Evolutionary conservation across 53 echinoderm and acorn worm genomes (phyloP), one percentile per base, ranked within the genome.

Genomic region (Astropecten irregularis): DNA sequence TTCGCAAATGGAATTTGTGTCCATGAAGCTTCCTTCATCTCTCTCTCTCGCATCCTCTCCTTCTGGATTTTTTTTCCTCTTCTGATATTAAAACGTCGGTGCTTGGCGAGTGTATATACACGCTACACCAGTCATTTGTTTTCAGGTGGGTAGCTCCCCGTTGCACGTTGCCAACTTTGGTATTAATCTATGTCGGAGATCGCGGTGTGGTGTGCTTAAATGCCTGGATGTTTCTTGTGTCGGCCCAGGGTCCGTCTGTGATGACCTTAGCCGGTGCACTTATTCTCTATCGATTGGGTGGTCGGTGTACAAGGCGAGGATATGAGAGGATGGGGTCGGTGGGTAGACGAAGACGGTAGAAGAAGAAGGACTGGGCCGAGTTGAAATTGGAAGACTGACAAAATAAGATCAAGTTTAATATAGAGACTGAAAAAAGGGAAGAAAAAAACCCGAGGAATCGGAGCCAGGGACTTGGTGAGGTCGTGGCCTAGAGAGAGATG

Each of bases 1-100:
- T 79, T 79, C 79, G 79, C 79, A 79, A 79, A 79, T 79, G 79
- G 79, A 79, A 76, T 79, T 79, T 79, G 79, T 79, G 60, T 79
- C 62, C 61, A 79, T 61, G 79, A 47, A 42, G 62, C 79, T 62
- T 60, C 47, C 31, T 69, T 22, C 6, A 42, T 42, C 42, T 8
- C 42, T 11, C 42, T 42, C 42, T 42, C 33, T 14, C 2, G 20
- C 51, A 56, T 40, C 77, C 77, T 25, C 57, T 56, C 62, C 59
- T 57, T 15, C 49, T 30, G 28, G 21, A 44, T 44, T 38, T 40
- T 77, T 38, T 59, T 77, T 30, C 27, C 33, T 33, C 26, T 27
- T 51, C 16, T 20, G 66, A 30, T 52, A 31, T 42, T 37, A 74
- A n/a, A 18, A 8, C 42, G n/a, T 42, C 23, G 37, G 23, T 62